Base-by-base conservation (phyloP, 2,888 invertebrate species). In the Callyntrura sp. region DNA sequence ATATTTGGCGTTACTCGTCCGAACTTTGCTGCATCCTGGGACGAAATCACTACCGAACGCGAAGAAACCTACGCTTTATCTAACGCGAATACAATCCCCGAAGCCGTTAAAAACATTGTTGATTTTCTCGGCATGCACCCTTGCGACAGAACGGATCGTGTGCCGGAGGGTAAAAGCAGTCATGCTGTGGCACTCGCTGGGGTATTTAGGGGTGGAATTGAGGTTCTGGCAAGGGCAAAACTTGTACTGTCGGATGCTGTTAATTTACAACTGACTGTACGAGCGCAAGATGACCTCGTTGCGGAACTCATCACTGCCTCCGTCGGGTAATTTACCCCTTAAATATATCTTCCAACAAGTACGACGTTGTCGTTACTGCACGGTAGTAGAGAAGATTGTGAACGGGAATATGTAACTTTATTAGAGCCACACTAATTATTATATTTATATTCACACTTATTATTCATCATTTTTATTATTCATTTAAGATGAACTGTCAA, bases 41-140 rank as follows among this genome's bases (percentile, higher is more conserved):
- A 97, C 83, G 96, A 60, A 96, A 96, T 0, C 95, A 96, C 93
- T 0, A 95, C 96, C 0, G 98, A 98, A 95, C 96, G 97, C 9
- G 98, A 98, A 93, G 99, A 99, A 93, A 99, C 99, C 0, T 99
- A 98, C 94, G 97, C 97, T 0, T 95, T 99, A 20, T 96, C 98
- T 0, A 96, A 96, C 2, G 97, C 98, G 93, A 96, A 96, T 90
- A 96, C 96, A 14, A 94, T 98, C 51, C 97, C 97, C 94, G 97
- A 97, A 93, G 98, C 98, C 0, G 97, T 98, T 1, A 97, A 97
- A 94, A 97, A 97, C 94, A 97, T 98, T 79, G 95, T 97, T 5
- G 96, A 96, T 94, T 98, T 97, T 94, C 95, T 98, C 92, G 98
- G 98, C 0, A 95, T 98, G 94, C 97, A 97, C 93, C 96, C 98